Conservation (phyloP, 2,113 vertebrate genomes). For the Spermophilus dauricus region DNA sequence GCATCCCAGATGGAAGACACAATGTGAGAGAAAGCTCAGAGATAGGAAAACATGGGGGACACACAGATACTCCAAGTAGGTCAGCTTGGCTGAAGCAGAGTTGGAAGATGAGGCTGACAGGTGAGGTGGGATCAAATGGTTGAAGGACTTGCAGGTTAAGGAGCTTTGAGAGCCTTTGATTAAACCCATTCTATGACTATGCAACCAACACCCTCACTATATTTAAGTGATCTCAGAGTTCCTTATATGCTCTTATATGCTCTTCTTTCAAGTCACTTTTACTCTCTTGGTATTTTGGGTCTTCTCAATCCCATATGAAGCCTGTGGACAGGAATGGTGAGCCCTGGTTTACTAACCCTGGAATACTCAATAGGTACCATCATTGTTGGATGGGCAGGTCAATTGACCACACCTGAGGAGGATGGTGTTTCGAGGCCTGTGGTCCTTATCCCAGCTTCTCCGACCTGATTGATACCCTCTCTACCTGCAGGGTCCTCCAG, state of each 20-base stretch:
- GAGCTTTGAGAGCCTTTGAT: neutral
- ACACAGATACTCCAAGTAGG: neutral
- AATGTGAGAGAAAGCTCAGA: neutral
- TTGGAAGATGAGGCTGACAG: neutral
- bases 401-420: neutral
- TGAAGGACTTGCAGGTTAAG: neutral
- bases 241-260: neutral
- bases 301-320: neutral
- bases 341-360: neutral
- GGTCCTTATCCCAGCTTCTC: neutral
- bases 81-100: neutral
- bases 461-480: neutral
- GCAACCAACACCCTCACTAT: neutral
- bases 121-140: neutral
- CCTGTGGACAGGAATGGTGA: neutral
- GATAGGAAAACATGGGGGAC: neutral
- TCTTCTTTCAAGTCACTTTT: slow-evolving; percentile 27
- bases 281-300: neutral
- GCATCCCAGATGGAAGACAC: neutral
- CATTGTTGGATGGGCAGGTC: neutral
- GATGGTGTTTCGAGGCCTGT: neutral
- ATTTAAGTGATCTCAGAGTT: neutral
- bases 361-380: neutral
- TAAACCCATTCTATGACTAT: neutral
- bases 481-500: slow-evolving; percentile 93